These are phyloP conservation scores for Cairina moschata DNA, from an alignment of 2,113 vertebrate genomes.

Conservation along the genomic window DNA sequence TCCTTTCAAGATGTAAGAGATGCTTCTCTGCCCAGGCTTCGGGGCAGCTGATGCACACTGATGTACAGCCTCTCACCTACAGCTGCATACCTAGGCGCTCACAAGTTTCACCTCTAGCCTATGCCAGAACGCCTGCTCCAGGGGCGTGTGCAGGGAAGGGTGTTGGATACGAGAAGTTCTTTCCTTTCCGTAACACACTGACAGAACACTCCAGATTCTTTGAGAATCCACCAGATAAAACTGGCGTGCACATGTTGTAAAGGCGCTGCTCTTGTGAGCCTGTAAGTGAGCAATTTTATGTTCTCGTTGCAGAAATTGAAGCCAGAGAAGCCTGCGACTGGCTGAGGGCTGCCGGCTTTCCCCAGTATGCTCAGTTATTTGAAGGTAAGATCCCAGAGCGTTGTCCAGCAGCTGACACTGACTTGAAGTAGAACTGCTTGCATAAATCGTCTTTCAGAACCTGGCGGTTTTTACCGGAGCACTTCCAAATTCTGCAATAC, in stretches of 20 bases:
- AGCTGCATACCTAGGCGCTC: neutral
- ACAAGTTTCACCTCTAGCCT: neutral
- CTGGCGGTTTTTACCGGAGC: neutral
- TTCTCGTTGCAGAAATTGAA: conserved; percentile 86
- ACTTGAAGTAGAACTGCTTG: neutral
- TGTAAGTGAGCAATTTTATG: neutral
- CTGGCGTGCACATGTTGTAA: neutral
- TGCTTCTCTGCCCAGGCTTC: neutral
- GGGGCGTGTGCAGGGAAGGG: fast-evolving
- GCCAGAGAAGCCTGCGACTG: conserved; percentile 91
- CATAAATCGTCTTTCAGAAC: neutral
- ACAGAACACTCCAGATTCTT: neutral
- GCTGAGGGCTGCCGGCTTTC: conserved; percentile 89
- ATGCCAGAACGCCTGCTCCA: fast-evolving
- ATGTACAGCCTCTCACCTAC: neutral
- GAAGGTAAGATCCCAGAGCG: conserved; percentile 79
- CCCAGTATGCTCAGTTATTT: conserved; percentile 91
- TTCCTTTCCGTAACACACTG: neutral
- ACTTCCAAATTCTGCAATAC: neutral
- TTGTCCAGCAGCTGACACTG: neutral
- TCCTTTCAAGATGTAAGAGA: neutral
- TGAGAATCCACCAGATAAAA: neutral
- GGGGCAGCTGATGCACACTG: fast-evolving
- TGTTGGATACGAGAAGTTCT: fast-evolving
- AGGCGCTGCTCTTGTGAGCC: neutral